phyloP scores from a whole-genome alignment of 1,140 invertebrate genomes.

The Drosophila elegans region DNA sequence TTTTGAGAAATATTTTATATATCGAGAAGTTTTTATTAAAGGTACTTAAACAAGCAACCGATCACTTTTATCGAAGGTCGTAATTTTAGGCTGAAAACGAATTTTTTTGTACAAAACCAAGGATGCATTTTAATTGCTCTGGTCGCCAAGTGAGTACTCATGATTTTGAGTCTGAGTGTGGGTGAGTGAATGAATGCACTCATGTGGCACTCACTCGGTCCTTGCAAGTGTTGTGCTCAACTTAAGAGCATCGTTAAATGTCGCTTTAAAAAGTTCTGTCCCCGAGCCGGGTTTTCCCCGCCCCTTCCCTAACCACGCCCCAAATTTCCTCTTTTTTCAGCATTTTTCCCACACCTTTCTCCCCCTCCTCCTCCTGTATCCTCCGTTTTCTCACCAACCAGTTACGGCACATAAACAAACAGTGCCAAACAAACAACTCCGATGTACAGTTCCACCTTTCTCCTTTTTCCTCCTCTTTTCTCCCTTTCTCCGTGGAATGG shows the following conservation, averaged over 20 bases:
- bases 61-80: background rate
- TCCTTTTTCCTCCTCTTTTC: constrained; percentile 2
- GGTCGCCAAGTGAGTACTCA: constrained; percentile 11
- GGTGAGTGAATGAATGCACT: constrained; percentile 28
- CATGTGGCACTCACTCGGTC: constrained; percentile 26
- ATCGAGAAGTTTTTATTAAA: background rate
- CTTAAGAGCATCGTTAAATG: constrained; percentile 57
- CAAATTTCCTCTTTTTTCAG: background rate
- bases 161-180: constrained; percentile 2
- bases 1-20: too few species aligned
- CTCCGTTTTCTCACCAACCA: constrained; percentile 39
- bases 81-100: background rate
- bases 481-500: constrained; percentile 11
- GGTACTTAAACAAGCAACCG: background rate
- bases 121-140: constrained; percentile 2
- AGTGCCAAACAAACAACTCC: constrained; percentile 53
- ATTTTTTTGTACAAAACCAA: background rate
- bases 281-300: background rate
- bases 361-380: background rate
- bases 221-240: constrained; percentile 21
- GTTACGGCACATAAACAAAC: constrained; percentile 79
- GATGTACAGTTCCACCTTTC: constrained; percentile 29
- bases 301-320: constrained; percentile 2
- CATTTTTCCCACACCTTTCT: background rate
- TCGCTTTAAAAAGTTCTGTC: constrained; percentile 66